Conservation (phyloP, 2,888 invertebrate genomes). For the Nomada fabriciana region DNA sequence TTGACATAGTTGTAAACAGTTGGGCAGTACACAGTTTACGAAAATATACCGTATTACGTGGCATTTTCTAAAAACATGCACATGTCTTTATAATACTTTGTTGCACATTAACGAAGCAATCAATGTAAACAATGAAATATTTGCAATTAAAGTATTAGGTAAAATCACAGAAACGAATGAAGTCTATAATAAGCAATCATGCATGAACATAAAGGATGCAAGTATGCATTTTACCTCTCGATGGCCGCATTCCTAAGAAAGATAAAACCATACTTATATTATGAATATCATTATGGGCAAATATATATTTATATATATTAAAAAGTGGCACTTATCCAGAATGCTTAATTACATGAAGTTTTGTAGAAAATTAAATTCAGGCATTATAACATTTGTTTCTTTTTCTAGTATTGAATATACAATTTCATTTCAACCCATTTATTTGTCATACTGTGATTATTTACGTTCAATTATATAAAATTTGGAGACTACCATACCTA, state of each 20-base stretch:
- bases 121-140: conserved; percentile 17
- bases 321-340: conserved; percentile 28
- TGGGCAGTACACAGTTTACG: background rate
- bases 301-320: conserved; percentile 45
- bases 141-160: conserved; percentile 40
- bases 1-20: conserved; percentile 5
- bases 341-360: conserved; percentile 6
- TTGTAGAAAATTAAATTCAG: background rate
- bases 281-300: conserved; percentile 56
- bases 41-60: conserved; percentile 3
- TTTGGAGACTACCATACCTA: conserved; percentile 62
- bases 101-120: conserved; percentile 12
- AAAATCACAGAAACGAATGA: conserved; percentile 64
- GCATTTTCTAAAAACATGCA: conserved; percentile 44
- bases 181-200: conserved; percentile 70
- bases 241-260: conserved; percentile 86
- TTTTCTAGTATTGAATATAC: background rate
- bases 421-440: background rate
- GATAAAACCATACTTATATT: conserved; percentile 82
- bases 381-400: background rate
- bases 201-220: conserved; percentile 63
- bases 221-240: conserved; percentile 84
- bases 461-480: conserved; percentile 3
- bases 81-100: conserved; percentile 31
- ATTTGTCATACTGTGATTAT: background rate